These are phyloP conservation scores for Volucella zonaria DNA, from an alignment of 2,888 invertebrate species.

Conservation along the genomic window DNA sequence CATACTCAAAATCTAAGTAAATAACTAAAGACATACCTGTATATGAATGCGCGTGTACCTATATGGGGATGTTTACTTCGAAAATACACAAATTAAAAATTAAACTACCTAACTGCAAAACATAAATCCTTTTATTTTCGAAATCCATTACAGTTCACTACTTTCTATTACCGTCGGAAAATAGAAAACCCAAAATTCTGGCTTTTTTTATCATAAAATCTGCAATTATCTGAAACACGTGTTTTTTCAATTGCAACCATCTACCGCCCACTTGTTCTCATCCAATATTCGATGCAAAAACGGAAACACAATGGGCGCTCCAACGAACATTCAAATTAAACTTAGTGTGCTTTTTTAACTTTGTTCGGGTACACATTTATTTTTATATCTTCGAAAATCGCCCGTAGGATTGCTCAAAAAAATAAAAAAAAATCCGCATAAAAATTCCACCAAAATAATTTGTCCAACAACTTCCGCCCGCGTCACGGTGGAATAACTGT, in stretches of 20 bases:
- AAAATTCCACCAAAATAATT: constrained; percentile 42
- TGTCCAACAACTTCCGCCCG: constrained; percentile 24
- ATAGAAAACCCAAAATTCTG: constrained; percentile 22
- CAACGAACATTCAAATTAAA: background rate
- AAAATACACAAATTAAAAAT: constrained; percentile 36
- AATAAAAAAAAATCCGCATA: constrained; percentile 23
- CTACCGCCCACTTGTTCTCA: background rate
- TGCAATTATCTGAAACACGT: constrained; percentile 57
- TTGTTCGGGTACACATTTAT: constrained; percentile 18
- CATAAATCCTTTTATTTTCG: constrained; percentile 38
- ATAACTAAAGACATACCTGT: constrained; percentile 15
- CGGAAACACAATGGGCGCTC: constrained; percentile 10
- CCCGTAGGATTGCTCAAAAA: constrained; percentile 4
- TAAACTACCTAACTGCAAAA: constrained; percentile 22
- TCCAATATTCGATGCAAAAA: background rate
- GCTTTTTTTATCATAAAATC: constrained; percentile 43
- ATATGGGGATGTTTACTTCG: background rate
- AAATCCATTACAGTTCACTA: constrained; percentile 16
- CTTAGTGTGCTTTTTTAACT: constrained; percentile 4
- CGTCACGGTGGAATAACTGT: background rate
- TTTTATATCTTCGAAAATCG: constrained; percentile 1
- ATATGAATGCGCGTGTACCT: too few relatives aligned
- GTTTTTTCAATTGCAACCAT: constrained; percentile 14
- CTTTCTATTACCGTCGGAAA: background rate
- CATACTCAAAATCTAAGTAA: background rate